Base-by-base conservation (phyloP, 2,797 vertebrate genomes). In the Myiotriccus ornatus region DNA sequence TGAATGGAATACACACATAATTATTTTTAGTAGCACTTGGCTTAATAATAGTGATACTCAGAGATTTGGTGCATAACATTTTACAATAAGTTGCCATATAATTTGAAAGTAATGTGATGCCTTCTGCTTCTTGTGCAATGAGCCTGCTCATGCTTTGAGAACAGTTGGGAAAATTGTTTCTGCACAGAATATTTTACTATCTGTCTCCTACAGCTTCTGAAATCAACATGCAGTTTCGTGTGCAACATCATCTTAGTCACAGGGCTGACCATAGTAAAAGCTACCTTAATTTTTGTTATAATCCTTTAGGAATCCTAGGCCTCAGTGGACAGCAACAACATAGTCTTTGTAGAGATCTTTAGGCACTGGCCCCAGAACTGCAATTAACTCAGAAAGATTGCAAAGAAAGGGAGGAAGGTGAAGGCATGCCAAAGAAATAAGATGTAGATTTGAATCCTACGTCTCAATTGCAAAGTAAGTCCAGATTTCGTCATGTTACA, bases 21-120 rank as follows among this genome's bases (percentile, higher is more conserved):
- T 47, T 95, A 71, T 89, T 94, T 94, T 68, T 90, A 75, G 69
- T 82, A 87, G 64, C 53, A 57, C 74, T 96, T 74, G 47, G 63
- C 70, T 94, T 83, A 43, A 85, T 88, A 76, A 53, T 71, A 94
- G 46, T 35, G 85, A 43, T 71, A 82, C 12, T 39, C 49, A 87
- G 65, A 47, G 53, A 82, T 91, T 68, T 71, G 73, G 37, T 87
- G 34, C 53, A 71, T 82, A 90, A 81, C 46, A 52, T 91, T 89
- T 93, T 49, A 75, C 4, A 7, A 25, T 90, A 94, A 96, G 81
- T 75, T 91, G 56, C 17, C 84, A 34, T 95, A 79, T 34, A 44
- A 60, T 73, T 49, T 90, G 79, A 87, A 91, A 94, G 57, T 70
- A 79, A 74, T 88, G 47, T 15, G 15, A 55, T 91, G 71, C 77